phyloP scores from a whole-genome alignment of 2,797 vertebrate genomes.

The Karalla daura region DNA sequence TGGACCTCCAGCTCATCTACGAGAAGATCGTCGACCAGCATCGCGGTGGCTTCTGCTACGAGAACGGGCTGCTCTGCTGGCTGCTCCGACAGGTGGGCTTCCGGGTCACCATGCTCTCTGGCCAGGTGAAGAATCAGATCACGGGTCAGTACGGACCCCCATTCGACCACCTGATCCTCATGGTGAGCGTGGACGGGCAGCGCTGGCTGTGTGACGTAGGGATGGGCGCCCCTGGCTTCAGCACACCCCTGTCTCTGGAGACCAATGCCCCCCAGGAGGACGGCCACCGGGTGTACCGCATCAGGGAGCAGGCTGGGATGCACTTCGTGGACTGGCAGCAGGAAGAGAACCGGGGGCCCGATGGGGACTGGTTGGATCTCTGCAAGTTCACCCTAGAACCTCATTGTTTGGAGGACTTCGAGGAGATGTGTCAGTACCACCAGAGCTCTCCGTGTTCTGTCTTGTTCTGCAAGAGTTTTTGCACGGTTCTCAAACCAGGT shows the following conservation, averaged over 20 bases:
- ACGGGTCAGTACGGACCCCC: slow-evolving; percentile 77
- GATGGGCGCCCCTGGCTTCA: slow-evolving; percentile 67
- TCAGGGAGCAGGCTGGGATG: slow-evolving; percentile 43
- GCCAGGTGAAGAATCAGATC: slow-evolving; percentile 67
- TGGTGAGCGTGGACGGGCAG: slow-evolving; percentile 72
- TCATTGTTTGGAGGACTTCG: slow-evolving; percentile 73
- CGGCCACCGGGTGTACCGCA: slow-evolving; percentile 74
- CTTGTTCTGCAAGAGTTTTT: slow-evolving; percentile 85
- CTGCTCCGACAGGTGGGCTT: slow-evolving; percentile 79
- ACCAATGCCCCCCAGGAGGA: slow-evolving; percentile 67
- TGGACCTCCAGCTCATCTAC: slow-evolving; percentile 70
- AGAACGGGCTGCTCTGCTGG: slow-evolving; percentile 85
- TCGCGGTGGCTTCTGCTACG: slow-evolving; percentile 84
- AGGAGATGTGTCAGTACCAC: slow-evolving; percentile 82
- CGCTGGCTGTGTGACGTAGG: slow-evolving; percentile 85
- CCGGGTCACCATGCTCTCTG: slow-evolving; percentile 71
- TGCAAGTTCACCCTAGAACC: slow-evolving; percentile 83
- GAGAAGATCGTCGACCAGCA: slow-evolving; percentile 80
- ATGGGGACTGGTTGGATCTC: slow-evolving; percentile 63
- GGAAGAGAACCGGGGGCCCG: slow-evolving; percentile 37
- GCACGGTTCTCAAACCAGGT: slow-evolving; percentile 68
- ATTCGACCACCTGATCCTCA: slow-evolving; percentile 78
- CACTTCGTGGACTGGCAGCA: slow-evolving; percentile 72
- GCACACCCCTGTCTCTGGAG: slow-evolving; percentile 79
- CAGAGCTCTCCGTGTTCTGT: slow-evolving; percentile 82